Conservation (phyloP, 2,113 vertebrate species). For the Prionailurus bengalensis region DNA sequence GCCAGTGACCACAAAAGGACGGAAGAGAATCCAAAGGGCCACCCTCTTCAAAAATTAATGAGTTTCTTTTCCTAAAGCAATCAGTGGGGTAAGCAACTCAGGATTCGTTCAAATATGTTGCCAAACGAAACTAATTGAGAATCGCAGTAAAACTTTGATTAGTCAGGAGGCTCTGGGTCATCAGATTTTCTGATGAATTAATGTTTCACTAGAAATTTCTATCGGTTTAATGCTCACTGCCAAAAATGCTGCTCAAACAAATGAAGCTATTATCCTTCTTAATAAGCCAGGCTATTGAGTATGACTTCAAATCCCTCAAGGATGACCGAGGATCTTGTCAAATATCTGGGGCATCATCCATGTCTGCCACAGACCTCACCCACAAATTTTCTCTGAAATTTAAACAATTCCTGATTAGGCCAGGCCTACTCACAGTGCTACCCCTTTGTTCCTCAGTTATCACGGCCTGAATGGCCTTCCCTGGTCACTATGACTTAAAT, state of each 20-base stretch:
- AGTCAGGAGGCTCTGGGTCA: not conserved
- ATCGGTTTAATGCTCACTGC: slow-evolving; percentile 9
- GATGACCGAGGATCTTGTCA: not conserved
- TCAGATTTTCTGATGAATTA: slow-evolving; percentile 42
- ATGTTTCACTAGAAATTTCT: slow-evolving; percentile 55
- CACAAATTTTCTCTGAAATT: not conserved
- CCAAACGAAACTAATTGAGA: slow-evolving; percentile 66
- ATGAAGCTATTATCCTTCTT: slow-evolving; percentile 45
- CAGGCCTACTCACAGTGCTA: not conserved
- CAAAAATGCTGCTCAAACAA: slow-evolving; percentile 23
- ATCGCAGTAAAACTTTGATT: slow-evolving; percentile 11
- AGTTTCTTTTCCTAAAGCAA: not conserved
- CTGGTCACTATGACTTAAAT: not conserved
- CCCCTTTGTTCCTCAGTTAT: not conserved
- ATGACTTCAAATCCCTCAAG: not conserved
- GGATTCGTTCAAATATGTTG: not conserved
- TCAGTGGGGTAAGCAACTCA: not conserved
- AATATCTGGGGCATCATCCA: not conserved
- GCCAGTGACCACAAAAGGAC: not conserved
- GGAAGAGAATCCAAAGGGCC: not conserved
- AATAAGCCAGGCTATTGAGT: not conserved
- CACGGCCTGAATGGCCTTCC: not conserved
- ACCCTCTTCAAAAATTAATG: not conserved
- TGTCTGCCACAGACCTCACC: not conserved
- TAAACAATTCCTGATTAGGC: not conserved